These are phyloP conservation scores for Phocides pigmalion DNA, from an alignment of 1,140 invertebrate genomes.

Conservation along the genomic window DNA sequence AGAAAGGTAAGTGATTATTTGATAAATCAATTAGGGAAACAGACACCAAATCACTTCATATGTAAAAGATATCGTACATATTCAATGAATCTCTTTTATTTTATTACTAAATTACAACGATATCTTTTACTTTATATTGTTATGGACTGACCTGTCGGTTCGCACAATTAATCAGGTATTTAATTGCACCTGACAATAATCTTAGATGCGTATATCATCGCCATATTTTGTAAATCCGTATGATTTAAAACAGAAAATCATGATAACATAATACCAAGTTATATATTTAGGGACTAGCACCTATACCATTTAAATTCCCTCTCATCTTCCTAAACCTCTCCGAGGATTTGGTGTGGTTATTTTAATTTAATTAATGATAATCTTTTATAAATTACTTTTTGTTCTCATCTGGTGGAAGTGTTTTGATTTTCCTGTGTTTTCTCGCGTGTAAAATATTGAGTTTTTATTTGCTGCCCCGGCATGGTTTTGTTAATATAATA, in stretches of 20 bases:
- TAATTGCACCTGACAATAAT: slow-evolving; percentile 75
- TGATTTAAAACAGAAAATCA: slow-evolving; percentile 63
- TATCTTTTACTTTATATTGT: slow-evolving; percentile 67
- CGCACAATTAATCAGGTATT: slow-evolving; percentile 72
- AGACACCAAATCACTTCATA: slow-evolving; percentile 75
- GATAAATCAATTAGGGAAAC: slow-evolving; percentile 30
- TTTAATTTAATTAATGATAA: slow-evolving; percentile 67
- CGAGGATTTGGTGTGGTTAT: slow-evolving; percentile 83
- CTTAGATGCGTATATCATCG: slow-evolving; percentile 73
- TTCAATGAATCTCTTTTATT: slow-evolving; percentile 24
- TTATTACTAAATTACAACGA: slow-evolving; percentile 37
- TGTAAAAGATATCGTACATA: slow-evolving; percentile 68
- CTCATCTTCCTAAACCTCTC: slow-evolving; percentile 79
- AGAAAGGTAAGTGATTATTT: slow-evolving; percentile 93
- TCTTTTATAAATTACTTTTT: slow-evolving; percentile 72
- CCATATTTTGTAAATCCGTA: slow-evolving; percentile 62
- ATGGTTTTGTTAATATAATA: slow-evolving; percentile 67
- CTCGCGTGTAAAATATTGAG: slow-evolving; percentile 64
- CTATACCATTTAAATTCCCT: slow-evolving; percentile 70
- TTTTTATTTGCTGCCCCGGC: slow-evolving; percentile 75
- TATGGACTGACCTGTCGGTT: slow-evolving; percentile 64
- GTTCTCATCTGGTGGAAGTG: slow-evolving; percentile 82
- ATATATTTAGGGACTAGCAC: slow-evolving; percentile 74
- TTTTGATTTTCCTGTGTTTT: slow-evolving; percentile 83
- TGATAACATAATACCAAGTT: slow-evolving; percentile 56